A percentile compares a stretch with the other conserved stretches of the same genome.
These are phyloP conservation scores for Nesidiocoris tenuis DNA, from an alignment of 2,888 invertebrate genomes.

Conservation along the genomic window DNA sequence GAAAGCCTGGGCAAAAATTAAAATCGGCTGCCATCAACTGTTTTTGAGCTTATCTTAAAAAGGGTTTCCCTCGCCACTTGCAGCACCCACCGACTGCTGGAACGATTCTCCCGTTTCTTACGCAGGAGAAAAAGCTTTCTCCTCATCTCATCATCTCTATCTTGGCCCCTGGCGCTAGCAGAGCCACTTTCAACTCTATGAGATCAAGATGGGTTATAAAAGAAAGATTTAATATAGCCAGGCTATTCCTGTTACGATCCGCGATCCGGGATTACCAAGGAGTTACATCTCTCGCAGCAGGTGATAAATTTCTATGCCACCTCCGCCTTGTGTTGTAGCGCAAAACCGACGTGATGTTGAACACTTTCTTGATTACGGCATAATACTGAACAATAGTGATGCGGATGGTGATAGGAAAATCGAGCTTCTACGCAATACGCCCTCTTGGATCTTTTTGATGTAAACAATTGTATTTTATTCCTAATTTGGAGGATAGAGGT, in stretches of 20 bases:
- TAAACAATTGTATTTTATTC: no score
- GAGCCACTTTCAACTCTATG: not conserved
- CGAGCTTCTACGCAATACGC: no score
- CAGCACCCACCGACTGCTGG: not conserved
- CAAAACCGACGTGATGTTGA: no score
- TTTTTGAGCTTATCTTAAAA: conserved; percentile 38
- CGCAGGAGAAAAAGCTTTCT: not conserved
- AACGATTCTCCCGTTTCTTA: conserved; percentile 16
- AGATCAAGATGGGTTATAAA: not conserved
- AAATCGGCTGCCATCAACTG: conserved; percentile 35
- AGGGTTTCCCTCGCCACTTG: not conserved
- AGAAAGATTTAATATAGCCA: not conserved
- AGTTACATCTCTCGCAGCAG: not conserved
- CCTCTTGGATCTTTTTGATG: no score
- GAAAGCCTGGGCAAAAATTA: conserved; percentile 28
- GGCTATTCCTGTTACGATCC: not conserved
- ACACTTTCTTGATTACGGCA: no score
- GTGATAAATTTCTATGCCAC: not conserved
- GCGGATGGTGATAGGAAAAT: no score
- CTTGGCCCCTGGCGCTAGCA: not conserved
- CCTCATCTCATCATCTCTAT: not conserved
- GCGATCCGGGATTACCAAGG: not conserved
- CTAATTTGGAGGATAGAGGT: no score
- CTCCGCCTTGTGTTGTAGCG: not conserved
- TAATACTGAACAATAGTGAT: no score